These are phyloP conservation scores for Tachystola acroxantha DNA, from an alignment of 2,888 invertebrate species.

Conservation along the genomic window DNA sequence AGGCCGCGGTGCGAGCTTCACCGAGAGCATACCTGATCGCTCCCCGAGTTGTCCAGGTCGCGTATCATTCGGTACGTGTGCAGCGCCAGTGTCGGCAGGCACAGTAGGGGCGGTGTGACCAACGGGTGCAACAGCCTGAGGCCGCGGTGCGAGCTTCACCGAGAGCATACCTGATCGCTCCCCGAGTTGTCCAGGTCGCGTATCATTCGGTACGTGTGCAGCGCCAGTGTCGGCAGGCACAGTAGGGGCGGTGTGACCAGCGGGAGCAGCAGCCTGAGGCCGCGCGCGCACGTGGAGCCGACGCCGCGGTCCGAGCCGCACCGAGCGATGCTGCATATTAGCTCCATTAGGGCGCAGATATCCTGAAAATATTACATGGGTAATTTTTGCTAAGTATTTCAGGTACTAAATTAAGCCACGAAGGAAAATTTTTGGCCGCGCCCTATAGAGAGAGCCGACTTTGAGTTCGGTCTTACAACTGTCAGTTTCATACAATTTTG, in stretches of 20 bases:
- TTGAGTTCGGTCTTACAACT: no score
- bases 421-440: no score
- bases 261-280: conserved; percentile 55
- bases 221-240: conserved; percentile 54
- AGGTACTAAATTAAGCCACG: neutral
- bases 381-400: neutral
- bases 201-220: conserved; percentile 59
- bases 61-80: conserved; percentile 61
- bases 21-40: conserved; percentile 59
- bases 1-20: conserved; percentile 36
- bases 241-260: conserved; percentile 51
- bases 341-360: conserved; percentile 87
- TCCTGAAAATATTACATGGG: conserved; percentile 71
- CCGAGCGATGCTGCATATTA: conserved; percentile 74
- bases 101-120: conserved; percentile 54
- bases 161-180: conserved; percentile 53
- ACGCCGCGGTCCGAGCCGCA: conserved; percentile 37
- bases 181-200: conserved; percentile 51
- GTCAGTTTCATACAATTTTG: no score
- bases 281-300: conserved; percentile 47
- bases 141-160: conserved; percentile 36
- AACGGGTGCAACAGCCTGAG: conserved; percentile 53
- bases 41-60: conserved; percentile 48
- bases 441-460: no score
- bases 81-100: conserved; percentile 54